phyloP scores from a whole-genome alignment of 2,113 vertebrate species.

The Nematolebias whitei region DNA sequence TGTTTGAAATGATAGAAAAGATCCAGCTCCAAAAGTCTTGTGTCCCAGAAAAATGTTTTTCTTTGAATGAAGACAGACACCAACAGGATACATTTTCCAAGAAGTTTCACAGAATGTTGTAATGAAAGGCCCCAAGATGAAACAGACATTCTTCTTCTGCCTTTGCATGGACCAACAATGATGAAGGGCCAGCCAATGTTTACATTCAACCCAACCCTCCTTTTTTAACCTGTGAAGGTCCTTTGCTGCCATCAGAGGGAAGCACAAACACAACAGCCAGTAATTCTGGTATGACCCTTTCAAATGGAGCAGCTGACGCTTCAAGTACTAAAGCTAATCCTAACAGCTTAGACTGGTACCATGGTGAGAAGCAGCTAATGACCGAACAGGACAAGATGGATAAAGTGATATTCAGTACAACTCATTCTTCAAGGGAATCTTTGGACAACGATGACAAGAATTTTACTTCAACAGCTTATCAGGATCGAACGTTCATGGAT shows the following conservation, averaged over 20 bases:
- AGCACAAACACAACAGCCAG: slow-evolving; percentile 2
- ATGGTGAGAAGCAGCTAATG: slow-evolving; percentile 48
- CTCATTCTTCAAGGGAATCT: slow-evolving; percentile 10
- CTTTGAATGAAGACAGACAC: slow-evolving; percentile 45
- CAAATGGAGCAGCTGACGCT: slow-evolving; percentile 51
- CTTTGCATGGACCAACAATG: slow-evolving; percentile 5
- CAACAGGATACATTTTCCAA: slow-evolving; percentile 3
- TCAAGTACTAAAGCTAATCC: slow-evolving; percentile 64
- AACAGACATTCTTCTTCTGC: not conserved
- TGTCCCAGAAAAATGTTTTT: slow-evolving; percentile 25
- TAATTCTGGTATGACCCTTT: slow-evolving; percentile 47
- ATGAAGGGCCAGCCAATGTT: slow-evolving; percentile 36
- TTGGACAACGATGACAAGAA: slow-evolving; percentile 25
- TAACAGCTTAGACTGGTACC: slow-evolving; percentile 62
- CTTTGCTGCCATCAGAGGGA: slow-evolving; percentile 42
- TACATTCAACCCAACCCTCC: slow-evolving; percentile 25
- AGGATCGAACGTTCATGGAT: slow-evolving; percentile 29
- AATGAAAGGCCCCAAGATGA: not conserved
- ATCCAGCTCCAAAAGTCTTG: not conserved
- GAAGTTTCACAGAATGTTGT: not conserved
- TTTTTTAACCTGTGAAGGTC: not conserved
- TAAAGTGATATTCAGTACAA: slow-evolving; percentile 15
- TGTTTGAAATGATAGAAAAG: slow-evolving; percentile 12
- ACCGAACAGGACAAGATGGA: slow-evolving; percentile 25
- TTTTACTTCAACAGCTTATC: not conserved